Evolutionary conservation across 2,113 vertebrate species (phyloP), one percentile per base, ranked within the genome.

Genomic region (Nestor notabilis): DNA sequence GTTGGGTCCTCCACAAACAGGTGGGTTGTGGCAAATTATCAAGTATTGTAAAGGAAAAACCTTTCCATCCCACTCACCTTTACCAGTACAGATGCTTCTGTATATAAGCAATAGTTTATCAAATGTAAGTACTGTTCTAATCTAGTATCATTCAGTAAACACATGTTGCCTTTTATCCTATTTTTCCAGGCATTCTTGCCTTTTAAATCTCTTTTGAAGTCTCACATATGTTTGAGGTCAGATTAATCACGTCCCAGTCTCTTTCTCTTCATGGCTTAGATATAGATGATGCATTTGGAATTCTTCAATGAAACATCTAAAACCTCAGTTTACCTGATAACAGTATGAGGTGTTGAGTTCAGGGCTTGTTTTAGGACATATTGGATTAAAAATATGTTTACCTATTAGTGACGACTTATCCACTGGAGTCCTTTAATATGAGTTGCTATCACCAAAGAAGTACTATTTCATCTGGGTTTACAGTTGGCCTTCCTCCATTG

Each of bases 381-480:
- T 20, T 46, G 58, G 52, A 70, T 96, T 70, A 72, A 78, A 80
- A 37, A 52, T 70, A n/a, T 69, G 79, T 96, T 93, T 96, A 77
- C 80, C 65, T 90, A 31, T 91, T 89, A 79, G 55, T 96, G 37
- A 49, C 31, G 25, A 50, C 35, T 92, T 78, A 53, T 41, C 37
- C 94, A 41, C 58, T 77, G 25, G 79, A 93, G 76, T 74, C 47
- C 56, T 81, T 87, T 70, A 49, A 46, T 50, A 68, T 69, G 68
- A 82, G 94, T 96, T 64, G 79, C 83, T 79, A 5, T 88, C 92
- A 76, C 46, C 71, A 71, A 92, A 83, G 78, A 92, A 88, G 43
- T 88, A 53, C 82, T 89, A 20, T 92, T 97, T 97, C 84, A 69
- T 97, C 80, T 91, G 66, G 92, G 60, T 96, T 97, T 96, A 87